A percentile compares a stretch with the other conserved stretches of the same genome.
These are phyloP conservation scores for Cenopis cana DNA, from an alignment of 2,888 invertebrate species.

Conservation along the genomic window DNA sequence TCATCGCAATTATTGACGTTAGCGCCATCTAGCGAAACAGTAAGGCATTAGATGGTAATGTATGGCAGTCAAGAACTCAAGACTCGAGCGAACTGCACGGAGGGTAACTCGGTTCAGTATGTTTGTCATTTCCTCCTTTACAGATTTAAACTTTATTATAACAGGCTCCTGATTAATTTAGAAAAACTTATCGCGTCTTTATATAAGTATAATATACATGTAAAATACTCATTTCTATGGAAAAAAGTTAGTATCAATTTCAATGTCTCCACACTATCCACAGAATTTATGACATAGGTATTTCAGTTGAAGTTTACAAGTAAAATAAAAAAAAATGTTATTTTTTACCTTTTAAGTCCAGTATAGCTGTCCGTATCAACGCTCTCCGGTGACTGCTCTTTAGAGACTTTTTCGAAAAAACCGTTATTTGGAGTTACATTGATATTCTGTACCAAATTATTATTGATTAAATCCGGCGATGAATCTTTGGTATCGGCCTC, in stretches of 20 bases:
- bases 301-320: no score
- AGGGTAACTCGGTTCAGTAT: no score
- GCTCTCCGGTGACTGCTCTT: constrained; percentile 57
- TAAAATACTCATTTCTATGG: neutral
- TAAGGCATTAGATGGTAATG: neutral
- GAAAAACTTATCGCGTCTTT: neutral
- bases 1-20: neutral
- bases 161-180: no score
- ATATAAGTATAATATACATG: neutral
- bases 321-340: neutral
- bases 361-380: constrained; percentile 60
- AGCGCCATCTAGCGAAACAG: constrained; percentile 1
- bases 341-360: constrained; percentile 60
- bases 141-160: no score
- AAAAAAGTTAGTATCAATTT: no score
- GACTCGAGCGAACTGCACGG: neutral
- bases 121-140: neutral
- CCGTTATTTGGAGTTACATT: constrained; percentile 49
- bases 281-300: no score
- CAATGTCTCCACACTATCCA: no score
- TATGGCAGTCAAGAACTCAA: neutral
- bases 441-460: constrained; percentile 51
- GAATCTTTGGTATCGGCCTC: constrained; percentile 48
- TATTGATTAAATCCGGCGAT: constrained; percentile 52
- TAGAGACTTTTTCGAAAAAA: constrained; percentile 47